Conservation (phyloP, 2,888 invertebrate species). For the Parasteatoda lunata region DNA sequence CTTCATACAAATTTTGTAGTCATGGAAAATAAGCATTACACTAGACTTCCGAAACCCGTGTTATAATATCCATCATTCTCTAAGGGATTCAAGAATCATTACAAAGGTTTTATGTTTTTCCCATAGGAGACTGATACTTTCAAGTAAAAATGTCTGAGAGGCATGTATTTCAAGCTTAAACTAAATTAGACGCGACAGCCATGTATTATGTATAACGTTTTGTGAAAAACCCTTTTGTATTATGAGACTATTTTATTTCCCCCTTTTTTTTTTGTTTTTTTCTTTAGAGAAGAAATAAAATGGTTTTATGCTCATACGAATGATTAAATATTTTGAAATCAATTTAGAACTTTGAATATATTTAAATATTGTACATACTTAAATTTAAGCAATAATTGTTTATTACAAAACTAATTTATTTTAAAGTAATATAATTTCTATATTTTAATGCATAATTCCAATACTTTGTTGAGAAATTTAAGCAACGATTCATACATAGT, state of each 20-base stretch:
- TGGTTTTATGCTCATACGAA: too few species aligned
- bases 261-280: not conserved
- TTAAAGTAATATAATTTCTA: too few species aligned
- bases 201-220: not conserved
- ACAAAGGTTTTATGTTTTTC: not conserved
- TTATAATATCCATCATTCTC: constrained; percentile 7
- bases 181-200: not conserved
- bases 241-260: not conserved
- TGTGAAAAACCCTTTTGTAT: not conserved
- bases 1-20: not conserved
- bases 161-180: not conserved
- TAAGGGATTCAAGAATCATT: not conserved
- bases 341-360: too few species aligned
- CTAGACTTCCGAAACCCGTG: not conserved
- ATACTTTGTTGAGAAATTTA: too few species aligned
- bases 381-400: too few species aligned
- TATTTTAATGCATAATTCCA: too few species aligned
- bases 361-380: too few species aligned
- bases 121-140: not conserved
- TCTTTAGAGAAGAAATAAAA: not conserved
- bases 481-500: too few species aligned
- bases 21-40: not conserved
- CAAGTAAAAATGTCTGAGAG: not conserved
- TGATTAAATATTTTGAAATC: too few species aligned
- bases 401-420: too few species aligned